Conservation (phyloP, 2,113 vertebrate genomes). For the Bubo blakistoni region DNA sequence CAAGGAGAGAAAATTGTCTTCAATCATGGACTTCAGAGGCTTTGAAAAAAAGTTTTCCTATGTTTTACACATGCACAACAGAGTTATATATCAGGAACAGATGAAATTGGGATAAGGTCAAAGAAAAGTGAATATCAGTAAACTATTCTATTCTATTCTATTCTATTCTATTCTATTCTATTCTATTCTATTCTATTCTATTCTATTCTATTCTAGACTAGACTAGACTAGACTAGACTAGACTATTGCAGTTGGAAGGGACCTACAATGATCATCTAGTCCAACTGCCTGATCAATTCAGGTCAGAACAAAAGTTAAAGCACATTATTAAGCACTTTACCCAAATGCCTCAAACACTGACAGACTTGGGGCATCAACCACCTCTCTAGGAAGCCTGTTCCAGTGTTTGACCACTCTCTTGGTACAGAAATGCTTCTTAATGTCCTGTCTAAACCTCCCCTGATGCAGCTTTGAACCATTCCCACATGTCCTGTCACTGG, state of each 20-base stretch:
- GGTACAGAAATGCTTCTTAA: not conserved
- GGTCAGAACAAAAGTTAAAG: not conserved
- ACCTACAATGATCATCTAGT: not conserved
- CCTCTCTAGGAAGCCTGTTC: not conserved
- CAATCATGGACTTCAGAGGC: not conserved
- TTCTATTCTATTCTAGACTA: not conserved
- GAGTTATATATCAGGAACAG: not conserved
- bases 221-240: not conserved
- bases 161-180: not conserved
- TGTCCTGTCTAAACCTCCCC: not conserved
- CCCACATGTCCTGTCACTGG: not conserved
- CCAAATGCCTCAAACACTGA: not conserved
- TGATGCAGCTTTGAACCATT: not conserved
- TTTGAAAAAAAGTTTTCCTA: not conserved
- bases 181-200: too few relatives aligned
- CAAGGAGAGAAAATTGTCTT: not conserved
- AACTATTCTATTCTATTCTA: not conserved
- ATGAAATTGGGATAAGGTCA: not conserved
- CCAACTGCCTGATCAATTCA: not conserved
- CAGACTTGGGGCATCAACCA: not conserved
- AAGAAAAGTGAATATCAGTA: not conserved
- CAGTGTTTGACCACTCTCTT: not conserved
- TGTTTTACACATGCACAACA: not conserved
- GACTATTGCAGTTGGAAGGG: not conserved
- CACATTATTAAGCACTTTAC: not conserved